Percentiles rank a stretch among this genome's conserved stretches.
Conservation (phyloP, 2,797 vertebrate species). For the Dicrostonyx torquatus region DNA sequence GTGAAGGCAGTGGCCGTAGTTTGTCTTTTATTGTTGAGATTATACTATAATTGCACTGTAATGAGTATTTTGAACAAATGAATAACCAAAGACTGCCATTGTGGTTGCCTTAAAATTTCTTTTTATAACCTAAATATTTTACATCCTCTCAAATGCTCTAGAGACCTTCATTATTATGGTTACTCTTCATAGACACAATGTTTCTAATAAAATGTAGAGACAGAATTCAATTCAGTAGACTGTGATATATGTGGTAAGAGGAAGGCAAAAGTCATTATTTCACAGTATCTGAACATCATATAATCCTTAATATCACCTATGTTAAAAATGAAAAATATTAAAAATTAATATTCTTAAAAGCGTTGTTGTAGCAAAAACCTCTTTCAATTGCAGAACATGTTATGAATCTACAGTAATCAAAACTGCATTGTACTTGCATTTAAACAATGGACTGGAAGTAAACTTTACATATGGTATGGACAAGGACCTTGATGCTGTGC, state of each 20-base stretch:
- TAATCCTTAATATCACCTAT: neutral
- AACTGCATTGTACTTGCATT: neutral
- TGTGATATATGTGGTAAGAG: neutral
- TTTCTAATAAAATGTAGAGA: conserved; percentile 8
- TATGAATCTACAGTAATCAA: neutral
- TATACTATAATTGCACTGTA: neutral
- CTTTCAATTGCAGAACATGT: conserved; percentile 1
- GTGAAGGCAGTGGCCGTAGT: neutral
- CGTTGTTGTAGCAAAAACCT: neutral
- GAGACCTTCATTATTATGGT: neutral
- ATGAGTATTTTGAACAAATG: conserved; percentile 11
- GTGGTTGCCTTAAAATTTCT: neutral
- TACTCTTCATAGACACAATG: neutral
- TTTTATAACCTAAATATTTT: conserved; percentile 46
- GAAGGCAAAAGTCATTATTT: neutral
- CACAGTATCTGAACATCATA: neutral
- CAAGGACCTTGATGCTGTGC: neutral
- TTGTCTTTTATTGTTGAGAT: neutral
- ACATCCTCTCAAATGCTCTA: neutral
- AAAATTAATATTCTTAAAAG: neutral
- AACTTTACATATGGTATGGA: neutral
- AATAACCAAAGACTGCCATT: neutral
- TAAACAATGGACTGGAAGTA: neutral
- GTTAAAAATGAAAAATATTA: neutral
- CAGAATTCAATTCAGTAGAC: neutral